Base-by-base conservation (phyloP, 2,113 vertebrate species). In the Hippoglossus stenolepis region DNA sequence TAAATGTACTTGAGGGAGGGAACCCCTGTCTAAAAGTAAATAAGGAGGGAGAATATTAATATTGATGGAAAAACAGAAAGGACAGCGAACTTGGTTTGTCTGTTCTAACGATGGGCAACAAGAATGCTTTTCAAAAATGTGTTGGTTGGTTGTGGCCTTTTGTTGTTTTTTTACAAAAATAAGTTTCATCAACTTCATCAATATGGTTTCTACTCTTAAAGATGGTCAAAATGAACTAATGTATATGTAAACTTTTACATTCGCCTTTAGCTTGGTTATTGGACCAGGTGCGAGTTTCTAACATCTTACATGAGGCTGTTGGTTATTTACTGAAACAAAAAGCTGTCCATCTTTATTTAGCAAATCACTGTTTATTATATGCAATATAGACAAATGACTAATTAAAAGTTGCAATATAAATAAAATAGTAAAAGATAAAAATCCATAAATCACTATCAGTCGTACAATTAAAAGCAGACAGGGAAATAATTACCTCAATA, bases 401-500 rank as follows among this genome's bases (percentile, higher is more conserved):
- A 18, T 18, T 20, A 17, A 6, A 31, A 31, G 31, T 31, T 7
- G 6, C 47, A 20, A 51, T 51, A 51, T 51, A 20, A 18, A 51
- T 51, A 18, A 20, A 13, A 43, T 43, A 1, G 11, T 43, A 11
- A 12, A 40, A 12, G 40, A 40, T 10, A 40, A 12, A 35, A 40
- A 10, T 40, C 11, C 9, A 40, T 43, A 43, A 43, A 43, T 43
- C 35, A 40, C 1, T 58, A 28, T 40, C 1, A 1, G 40, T 13
- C 45, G 1, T 49, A 28, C 31, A 65, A 21, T 24, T 64, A 21
- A 18, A 23, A 35, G 70, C 5, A 13, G 1, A 47, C 45, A 47
- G 1, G 20, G 35, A 53, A 9, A 35, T 2, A 40, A 43, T 45
- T 94, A 98, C 98, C 96, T 99, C 98, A 84, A 98, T 85, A 10